Conservation (phyloP, 2,888 invertebrate species). For the Trissonchulus sp. region DNA sequence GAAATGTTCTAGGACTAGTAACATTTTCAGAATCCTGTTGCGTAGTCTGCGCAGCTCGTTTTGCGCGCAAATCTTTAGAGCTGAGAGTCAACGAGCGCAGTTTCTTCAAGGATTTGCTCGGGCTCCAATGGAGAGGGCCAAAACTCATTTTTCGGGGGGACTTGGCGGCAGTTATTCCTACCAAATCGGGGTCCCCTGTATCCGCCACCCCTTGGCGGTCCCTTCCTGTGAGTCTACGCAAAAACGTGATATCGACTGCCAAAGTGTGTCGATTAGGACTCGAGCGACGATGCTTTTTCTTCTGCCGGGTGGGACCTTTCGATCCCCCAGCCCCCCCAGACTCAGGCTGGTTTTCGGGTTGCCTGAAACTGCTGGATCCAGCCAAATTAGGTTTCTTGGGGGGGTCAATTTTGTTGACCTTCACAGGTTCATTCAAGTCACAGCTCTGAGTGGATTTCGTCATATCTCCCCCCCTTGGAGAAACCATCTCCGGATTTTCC, state of each 20-base stretch:
- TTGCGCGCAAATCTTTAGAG: not conserved
- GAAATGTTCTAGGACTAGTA: not conserved
- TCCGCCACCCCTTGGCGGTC: not conserved
- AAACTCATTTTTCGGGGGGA: not conserved
- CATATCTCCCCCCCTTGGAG: not conserved
- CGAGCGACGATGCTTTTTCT: constrained; percentile 43
- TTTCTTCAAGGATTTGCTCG: not conserved
- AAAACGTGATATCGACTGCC: constrained; percentile 42
- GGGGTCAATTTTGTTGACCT: too few species aligned
- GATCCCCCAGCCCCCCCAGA: not conserved
- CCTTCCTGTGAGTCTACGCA: constrained; percentile 13
- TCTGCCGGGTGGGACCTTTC: not conserved
- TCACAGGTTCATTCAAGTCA: not conserved
- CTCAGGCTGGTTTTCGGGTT: not conserved
- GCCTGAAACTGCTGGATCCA: too few species aligned
- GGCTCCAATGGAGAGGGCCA: not conserved
- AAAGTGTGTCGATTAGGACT: constrained; percentile 45
- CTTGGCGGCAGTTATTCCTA: too few species aligned
- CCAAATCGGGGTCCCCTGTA: not conserved
- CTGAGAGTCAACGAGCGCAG: not conserved
- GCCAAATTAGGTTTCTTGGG: too few species aligned
- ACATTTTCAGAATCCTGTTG: too few species aligned
- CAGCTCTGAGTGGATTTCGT: not conserved
- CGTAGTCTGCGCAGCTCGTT: not conserved
- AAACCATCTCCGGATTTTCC: not conserved